A percentile compares a stretch with the other conserved stretches of the same genome.
Conservation (phyloP, 2,113 vertebrate species). For the Zapornia atra region DNA sequence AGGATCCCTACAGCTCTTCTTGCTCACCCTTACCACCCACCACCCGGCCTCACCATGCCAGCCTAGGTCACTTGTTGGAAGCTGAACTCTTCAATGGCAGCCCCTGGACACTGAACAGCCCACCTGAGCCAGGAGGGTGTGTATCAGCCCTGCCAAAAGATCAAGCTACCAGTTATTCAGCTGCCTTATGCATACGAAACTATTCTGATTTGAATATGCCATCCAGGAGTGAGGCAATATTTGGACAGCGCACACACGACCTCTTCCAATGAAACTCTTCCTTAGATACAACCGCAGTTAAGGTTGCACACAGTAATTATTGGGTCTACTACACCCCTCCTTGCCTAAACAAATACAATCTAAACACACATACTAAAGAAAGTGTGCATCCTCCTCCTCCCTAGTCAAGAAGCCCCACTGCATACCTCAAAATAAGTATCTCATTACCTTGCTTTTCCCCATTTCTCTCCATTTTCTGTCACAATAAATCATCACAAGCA, state of each 20-base stretch:
- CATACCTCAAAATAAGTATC: background rate
- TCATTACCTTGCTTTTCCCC: background rate
- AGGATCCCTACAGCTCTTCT: background rate
- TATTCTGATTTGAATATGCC: background rate
- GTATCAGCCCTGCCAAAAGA: background rate
- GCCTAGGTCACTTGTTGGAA: background rate
- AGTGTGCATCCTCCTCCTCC: background rate
- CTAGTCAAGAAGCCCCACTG: background rate
- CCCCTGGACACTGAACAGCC: background rate
- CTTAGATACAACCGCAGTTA: background rate
- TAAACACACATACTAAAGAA: background rate
- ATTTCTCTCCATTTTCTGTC: constrained; percentile 4
- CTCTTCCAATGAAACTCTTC: background rate
- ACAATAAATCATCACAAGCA: background rate
- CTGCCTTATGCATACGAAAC: background rate
- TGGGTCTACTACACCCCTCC: background rate
- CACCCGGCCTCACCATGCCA: background rate
- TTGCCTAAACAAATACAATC: background rate
- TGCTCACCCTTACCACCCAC: background rate
- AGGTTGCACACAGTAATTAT: background rate
- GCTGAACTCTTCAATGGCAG: background rate
- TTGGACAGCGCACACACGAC: background rate
- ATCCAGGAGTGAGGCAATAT: background rate
- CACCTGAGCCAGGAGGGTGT: background rate
- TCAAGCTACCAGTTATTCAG: background rate